Conservation (phyloP, 2,113 vertebrate species). For the Pomatorhinus ruficollis region DNA sequence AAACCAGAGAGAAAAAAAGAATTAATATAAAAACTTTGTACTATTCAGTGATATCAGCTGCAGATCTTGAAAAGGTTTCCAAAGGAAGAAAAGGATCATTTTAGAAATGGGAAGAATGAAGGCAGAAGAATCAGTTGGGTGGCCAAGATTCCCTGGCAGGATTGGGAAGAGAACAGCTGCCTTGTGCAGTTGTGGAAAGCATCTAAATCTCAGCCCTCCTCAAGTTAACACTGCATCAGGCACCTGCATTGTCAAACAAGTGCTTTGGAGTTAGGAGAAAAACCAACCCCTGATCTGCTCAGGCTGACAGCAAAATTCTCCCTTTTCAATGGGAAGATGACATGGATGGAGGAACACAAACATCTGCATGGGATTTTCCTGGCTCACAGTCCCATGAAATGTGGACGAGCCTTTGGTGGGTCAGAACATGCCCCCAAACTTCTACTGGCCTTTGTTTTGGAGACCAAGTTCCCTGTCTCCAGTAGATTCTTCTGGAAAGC, state of each 20-base stretch:
- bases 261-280: neutral
- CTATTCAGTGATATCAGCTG: neutral
- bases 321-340: neutral
- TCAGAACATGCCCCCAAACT: neutral
- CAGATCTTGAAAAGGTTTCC: neutral
- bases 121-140: neutral
- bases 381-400: neutral
- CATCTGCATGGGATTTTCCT: neutral
- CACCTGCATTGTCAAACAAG: neutral
- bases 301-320: neutral
- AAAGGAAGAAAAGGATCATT: neutral
- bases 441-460: neutral
- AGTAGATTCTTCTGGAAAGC: neutral
- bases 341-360: neutral
- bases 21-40: neutral
- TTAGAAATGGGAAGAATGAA: neutral
- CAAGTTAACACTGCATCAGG: neutral
- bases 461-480: neutral
- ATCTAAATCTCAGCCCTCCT: neutral
- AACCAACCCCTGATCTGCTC: neutral
- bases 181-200: neutral
- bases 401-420: neutral
- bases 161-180: neutral
- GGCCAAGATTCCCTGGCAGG: neutral
- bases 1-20: neutral